A percentile compares a stretch with the other conserved stretches of the same genome.
Evolutionary conservation across 2,888 invertebrate genomes (phyloP).

Genomic region (Ophioninae sp.): DNA sequence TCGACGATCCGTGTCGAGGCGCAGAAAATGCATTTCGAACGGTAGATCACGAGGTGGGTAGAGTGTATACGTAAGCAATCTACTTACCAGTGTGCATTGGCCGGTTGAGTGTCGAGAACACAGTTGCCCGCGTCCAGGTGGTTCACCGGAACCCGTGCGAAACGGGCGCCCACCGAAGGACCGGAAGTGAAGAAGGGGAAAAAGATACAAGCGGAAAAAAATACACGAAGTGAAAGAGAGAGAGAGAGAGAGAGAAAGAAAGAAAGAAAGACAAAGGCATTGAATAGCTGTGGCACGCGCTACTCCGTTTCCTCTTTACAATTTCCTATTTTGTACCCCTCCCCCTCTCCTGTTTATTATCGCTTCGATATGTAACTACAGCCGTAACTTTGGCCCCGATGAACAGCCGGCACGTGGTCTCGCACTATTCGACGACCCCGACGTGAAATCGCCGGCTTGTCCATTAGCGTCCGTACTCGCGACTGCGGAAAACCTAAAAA

Average conservation of each 20-base stretch:
- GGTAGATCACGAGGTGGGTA: background rate
- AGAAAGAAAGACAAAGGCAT: background rate
- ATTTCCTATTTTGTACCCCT: background rate
- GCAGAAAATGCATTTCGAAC: background rate
- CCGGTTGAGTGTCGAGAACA: slow-evolving; percentile 33
- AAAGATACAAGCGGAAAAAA: slow-evolving; percentile 8
- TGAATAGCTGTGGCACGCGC: slow-evolving; percentile 22
- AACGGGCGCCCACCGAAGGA: slow-evolving; percentile 61
- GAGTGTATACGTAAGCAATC: background rate
- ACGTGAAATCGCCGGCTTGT: background rate
- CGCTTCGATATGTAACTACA: slow-evolving; percentile 36
- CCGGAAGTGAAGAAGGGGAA: slow-evolving; percentile 59
- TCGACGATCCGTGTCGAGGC: background rate
- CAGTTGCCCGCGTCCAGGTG: slow-evolving; percentile 62
- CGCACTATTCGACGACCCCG: slow-evolving; percentile 31
- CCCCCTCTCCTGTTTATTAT: background rate
- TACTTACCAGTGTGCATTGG: slow-evolving; percentile 1
- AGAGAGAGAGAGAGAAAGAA: slow-evolving; percentile 21
- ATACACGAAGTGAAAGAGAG: background rate
- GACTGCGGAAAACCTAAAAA: background rate
- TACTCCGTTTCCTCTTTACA: slow-evolving; percentile 26
- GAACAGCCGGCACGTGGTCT: slow-evolving; percentile 55
- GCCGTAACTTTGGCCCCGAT: slow-evolving; percentile 44
- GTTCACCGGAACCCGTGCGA: slow-evolving; percentile 61
- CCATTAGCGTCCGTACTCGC: too few species aligned